Evolutionary conservation across 35 echinoderm and acorn worm genomes (phyloP), one percentile per base, ranked within the genome.

Genomic region (Heliocidaris tuberculata): DNA sequence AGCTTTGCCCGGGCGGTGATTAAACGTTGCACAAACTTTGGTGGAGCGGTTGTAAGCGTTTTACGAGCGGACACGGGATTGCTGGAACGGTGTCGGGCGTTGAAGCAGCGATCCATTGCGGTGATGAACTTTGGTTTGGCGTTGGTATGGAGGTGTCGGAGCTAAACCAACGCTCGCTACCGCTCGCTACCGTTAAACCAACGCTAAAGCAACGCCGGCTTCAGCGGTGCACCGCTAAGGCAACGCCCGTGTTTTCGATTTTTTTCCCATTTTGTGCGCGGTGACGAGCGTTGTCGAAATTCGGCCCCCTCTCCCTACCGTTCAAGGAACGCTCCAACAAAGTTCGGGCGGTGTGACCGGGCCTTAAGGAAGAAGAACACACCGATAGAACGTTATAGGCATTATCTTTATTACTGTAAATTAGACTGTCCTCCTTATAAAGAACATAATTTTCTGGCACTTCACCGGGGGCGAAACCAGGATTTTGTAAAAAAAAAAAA

Each of bases 161-260:
- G 86, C 86, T 31, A 30, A 30, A 88, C 86, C 85, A 86, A 86
- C 85, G 85, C 85, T 86, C 85, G 85, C 21, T 86, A 86, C 85
- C 31, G 85, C 10, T 86, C 85, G 85, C 85, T 86, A 47, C 86
- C 86, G 86, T 88, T 88, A 88, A 88, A 88, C 86, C 86, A 88
- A 42, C 86, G 86, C 86, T 88, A 88, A 88, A 88, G 86, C 86
- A 32, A 88, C 47, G 86, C 86, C 31, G 86, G 86, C 86, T 88
- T 88, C 86, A 88, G 86, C 86, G 86, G 86, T 88, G 86, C 86
- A 88, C 86, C 87, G 87, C 87, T 89, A 89, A 89, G 87, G 87
- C 87, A 89, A 89, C 47, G 87, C 87, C 87, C 87, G 32, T 89
- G 87, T 89, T 89, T 89, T 89, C 31, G 87, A 89, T 89, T 89